Base-by-base conservation (phyloP, 2,888 invertebrate species). In the Drosophila mettleri region DNA sequence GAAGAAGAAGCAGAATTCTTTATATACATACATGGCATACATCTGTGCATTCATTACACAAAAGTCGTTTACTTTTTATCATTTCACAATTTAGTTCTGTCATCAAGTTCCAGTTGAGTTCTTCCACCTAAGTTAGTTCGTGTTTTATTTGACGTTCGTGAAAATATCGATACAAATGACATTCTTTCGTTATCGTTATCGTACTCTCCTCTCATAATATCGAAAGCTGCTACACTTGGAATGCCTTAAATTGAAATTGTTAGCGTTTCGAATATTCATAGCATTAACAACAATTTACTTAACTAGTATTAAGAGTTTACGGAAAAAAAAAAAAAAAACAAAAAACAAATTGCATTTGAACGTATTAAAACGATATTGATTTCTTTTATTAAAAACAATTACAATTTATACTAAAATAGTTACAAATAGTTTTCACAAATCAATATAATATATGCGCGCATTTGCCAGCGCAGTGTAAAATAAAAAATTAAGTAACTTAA, bases 311-410 rank as follows among this genome's bases (percentile, higher is more conserved):
- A 90, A 85, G 82, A 59, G 38, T 53, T 63, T 62, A 70, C 57
- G 46, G 58, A 33, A 66, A 68, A 62, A 87, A 90, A 90, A 91
- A 90, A 90, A 91, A 90, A 65, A 87, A 91, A 90, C n/a, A n/a
- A 66, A 87, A 90, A 90, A 90, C 90, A 90, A 90, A 90, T 90
- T 90, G 90, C 90, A 90, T 90, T 90, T 91, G 69, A 79, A 73
- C 89, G 89, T 88, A 69, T 73, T 69, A 71, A 74, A 84, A 77
- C 53, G 24, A 69, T 80, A 53, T 58, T 69, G 39, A 46, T 65
- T 84, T 69, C n/a, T n/a, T 70, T 63, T 60, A 64, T 33, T 65
- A 70, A 38, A n/a, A n/a, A 53, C 61, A 52, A 57, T 66, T 36
- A 67, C 54, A 53, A 64, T 58, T 63, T 58, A 48, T 62, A 64